A percentile compares a stretch with the other conserved stretches of the same genome.
Evolutionary conservation across 1,140 invertebrate genomes (phyloP).

Genomic region (Trichomalopsis sarcophagae): DNA sequence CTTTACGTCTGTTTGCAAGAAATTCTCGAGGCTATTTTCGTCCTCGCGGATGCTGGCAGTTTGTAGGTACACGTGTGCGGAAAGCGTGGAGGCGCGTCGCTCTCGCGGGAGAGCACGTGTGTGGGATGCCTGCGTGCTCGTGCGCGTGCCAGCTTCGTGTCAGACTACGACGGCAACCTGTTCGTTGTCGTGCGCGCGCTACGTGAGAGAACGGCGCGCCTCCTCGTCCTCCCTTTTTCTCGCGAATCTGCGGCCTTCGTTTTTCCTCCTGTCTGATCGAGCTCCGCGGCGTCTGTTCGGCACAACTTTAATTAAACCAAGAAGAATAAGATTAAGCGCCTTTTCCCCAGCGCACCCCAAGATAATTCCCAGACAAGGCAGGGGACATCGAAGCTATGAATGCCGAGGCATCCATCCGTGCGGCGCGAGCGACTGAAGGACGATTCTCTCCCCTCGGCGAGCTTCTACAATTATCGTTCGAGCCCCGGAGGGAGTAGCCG

Average conservation of each 20-base stretch:
- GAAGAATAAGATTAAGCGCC: background rate
- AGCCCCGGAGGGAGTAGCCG: background rate
- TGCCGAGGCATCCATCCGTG: conserved; percentile 25
- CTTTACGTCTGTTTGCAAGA: too few relatives aligned
- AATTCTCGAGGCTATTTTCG: background rate
- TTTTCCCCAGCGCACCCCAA: background rate
- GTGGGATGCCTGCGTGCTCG: conserved; percentile 33
- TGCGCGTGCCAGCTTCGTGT: conserved; percentile 17
- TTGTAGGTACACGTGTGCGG: background rate
- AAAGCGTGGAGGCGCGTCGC: conserved; percentile 32
- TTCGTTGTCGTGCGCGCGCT: conserved; percentile 34
- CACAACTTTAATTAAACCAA: too few relatives aligned
- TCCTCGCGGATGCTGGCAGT: background rate
- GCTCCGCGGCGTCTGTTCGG: background rate
- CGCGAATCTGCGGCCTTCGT: too few relatives aligned
- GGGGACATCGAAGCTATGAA: conserved; percentile 33
- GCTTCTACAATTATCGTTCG: conserved; percentile 37
- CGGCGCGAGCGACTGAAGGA: background rate
- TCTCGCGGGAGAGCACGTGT: conserved; percentile 40
- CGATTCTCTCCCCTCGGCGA: background rate
- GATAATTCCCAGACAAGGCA: background rate
- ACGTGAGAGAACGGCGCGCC: background rate
- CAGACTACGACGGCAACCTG: conserved; percentile 47
- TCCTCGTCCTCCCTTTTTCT: too few relatives aligned
- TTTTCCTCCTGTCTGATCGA: too few relatives aligned